Evolutionary conservation across 2,888 invertebrate genomes (phyloP), one percentile per base, ranked within the genome.

Genomic region (Cheilosia scutellata): DNA sequence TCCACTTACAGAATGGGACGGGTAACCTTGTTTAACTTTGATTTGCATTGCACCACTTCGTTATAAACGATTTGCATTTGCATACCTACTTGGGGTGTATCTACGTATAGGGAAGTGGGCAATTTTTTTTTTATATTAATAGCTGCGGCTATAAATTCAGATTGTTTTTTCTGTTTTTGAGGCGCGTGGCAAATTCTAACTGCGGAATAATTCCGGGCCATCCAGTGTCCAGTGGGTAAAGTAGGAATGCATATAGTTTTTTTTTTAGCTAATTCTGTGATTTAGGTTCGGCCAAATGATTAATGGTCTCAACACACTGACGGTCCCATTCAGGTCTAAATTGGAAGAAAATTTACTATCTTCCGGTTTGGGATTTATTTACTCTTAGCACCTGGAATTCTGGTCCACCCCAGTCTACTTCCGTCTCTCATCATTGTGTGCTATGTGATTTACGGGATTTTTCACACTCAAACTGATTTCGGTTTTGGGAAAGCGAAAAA

Each of bases 141-240:
- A 37, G 37, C 9, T 37, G 37, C 11, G 27, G 57, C 7, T 37
- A 20, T 47, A 47, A 60, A 66, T 76, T 44, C 13, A 1, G 60
- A 55, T 62, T 63, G 40, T 60, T 71, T 53, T 57, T 72, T 66
- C 42, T 37, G 27, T 49, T 71, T 68, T n/a, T 74, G 11, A 80
- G 84, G 79, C 75, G 84, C 79, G 84, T 84, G 84, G 60, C 79
- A 76, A 80, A 84, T 80, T 47, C 53, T 66, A 76, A 84, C 75
- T 79, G 75, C 66, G 29, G 65, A 80, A 84, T 84, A 75, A 80
- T 84, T 51, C 29, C 51, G 58, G 16, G 29, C 37, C 62, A 60
- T 70, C 40, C 53, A 55, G 53, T 71, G 65, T 40, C 65, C 77
- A 55, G 74, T 55, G 37, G 20, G 53, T 33, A 27, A 42, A 62